A percentile compares a stretch with the other conserved stretches of the same genome.
These are phyloP conservation scores for Pogonophryne albipinna DNA, from an alignment of 2,797 vertebrate genomes.

Conservation along the genomic window DNA sequence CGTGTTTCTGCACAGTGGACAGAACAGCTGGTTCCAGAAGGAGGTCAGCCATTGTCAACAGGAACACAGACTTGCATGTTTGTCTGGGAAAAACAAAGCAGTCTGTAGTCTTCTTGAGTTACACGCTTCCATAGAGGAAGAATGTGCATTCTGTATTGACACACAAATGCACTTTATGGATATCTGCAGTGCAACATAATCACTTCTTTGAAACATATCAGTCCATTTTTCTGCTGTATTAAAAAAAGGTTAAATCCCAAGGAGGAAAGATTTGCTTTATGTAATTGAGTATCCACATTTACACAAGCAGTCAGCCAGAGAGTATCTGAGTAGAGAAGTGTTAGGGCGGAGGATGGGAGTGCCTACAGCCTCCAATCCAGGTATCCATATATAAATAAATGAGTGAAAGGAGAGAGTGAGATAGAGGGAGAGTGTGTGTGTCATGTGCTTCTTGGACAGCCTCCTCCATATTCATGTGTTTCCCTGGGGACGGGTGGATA, in stretches of 20 bases:
- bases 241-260: too few relatives aligned
- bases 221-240: constrained; percentile 28
- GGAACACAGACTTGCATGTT: constrained; percentile 78
- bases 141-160: constrained; percentile 61
- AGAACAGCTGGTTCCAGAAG: constrained; percentile 79
- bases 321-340: constrained; percentile 43
- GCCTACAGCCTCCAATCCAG: constrained; percentile 77
- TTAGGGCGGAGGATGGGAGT: constrained; percentile 68
- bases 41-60: constrained; percentile 81
- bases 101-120: constrained; percentile 71
- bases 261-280: constrained; percentile 37
- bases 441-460: constrained; percentile 76
- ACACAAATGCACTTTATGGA: constrained; percentile 55
- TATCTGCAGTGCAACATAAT: constrained; percentile 58
- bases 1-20: constrained; percentile 69
- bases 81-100: constrained; percentile 77
- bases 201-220: constrained; percentile 41
- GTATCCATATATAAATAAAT: constrained; percentile 82
- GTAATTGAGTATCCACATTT: constrained; percentile 55
- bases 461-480: constrained; percentile 85
- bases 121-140: constrained; percentile 43
- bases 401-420: constrained; percentile 68
- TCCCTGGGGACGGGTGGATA: constrained; percentile 77
- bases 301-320: constrained; percentile 51
- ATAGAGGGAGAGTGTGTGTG: constrained; percentile 58